These are phyloP conservation scores for Lycocerus yunnanus DNA, from an alignment of 2,888 invertebrate genomes.

Conservation along the genomic window DNA sequence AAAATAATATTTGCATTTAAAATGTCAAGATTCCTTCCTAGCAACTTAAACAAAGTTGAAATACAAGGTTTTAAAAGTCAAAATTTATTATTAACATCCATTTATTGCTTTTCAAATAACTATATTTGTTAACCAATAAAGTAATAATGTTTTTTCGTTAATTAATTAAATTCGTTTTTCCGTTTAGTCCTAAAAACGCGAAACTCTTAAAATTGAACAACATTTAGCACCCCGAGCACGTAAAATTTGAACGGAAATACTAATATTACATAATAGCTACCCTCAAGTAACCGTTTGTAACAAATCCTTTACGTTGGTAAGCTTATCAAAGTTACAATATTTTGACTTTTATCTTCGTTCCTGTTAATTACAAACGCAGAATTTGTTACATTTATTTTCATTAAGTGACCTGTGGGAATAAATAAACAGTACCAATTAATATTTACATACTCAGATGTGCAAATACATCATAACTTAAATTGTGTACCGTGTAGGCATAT, in stretches of 20 bases:
- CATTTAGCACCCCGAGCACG: constrained; percentile 3
- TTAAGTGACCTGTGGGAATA: constrained; percentile 10
- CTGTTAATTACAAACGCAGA: constrained; percentile 5
- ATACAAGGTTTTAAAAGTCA: not conserved
- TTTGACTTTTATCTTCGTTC: constrained; percentile 8
- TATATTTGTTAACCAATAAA: not conserved
- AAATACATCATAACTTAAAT: not conserved
- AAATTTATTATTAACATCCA: not conserved
- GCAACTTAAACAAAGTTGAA: too few species aligned
- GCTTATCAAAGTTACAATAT: not conserved
- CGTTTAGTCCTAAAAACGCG: not conserved
- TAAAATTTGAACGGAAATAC: constrained; percentile 8
- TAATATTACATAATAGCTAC: constrained; percentile 7
- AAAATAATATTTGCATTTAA: too few species aligned
- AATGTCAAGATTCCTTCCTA: too few species aligned
- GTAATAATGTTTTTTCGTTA: not conserved
- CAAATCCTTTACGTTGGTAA: not conserved
- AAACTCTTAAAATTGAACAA: constrained; percentile 4
- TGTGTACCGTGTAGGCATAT: not conserved
- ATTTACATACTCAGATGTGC: not conserved
- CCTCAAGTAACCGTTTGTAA: not conserved
- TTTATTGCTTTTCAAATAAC: not conserved
- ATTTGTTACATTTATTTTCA: constrained; percentile 10
- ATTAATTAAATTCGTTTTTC: not conserved
- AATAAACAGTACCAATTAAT: not conserved